phyloP scores from a whole-genome alignment of 1,140 invertebrate genomes.

The Drosophila auraria region DNA sequence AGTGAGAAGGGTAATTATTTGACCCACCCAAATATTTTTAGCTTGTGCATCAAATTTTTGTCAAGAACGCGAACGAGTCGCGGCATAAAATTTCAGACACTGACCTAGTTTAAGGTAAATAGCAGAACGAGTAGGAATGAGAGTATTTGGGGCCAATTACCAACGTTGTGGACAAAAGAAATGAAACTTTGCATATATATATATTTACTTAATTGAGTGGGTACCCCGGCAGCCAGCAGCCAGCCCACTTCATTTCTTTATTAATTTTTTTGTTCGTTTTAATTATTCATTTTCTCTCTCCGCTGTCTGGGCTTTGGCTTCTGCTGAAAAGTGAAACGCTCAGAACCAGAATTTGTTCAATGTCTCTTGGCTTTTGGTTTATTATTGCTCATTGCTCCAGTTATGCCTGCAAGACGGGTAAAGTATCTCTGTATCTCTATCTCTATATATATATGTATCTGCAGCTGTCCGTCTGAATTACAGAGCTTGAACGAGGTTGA shows the following conservation, averaged over 20 bases:
- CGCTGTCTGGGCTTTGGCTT: background rate
- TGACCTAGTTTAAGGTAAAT: slow-evolving; percentile 65
- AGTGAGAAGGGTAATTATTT: slow-evolving; percentile 16
- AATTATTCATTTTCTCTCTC: slow-evolving; percentile 22
- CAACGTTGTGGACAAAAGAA: slow-evolving; percentile 43
- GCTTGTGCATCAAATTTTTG: slow-evolving; percentile 60
- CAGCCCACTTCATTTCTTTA: slow-evolving; percentile 34
- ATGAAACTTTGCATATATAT: slow-evolving; percentile 45
- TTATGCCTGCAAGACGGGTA: slow-evolving; percentile 54
- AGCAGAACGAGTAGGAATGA: slow-evolving; percentile 24
- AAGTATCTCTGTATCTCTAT: slow-evolving; percentile 30
- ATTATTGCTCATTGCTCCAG: slow-evolving; percentile 71
- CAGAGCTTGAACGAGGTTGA: slow-evolving; percentile 56
- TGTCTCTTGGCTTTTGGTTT: slow-evolving; percentile 50
- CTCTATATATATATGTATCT: slow-evolving; percentile 31
- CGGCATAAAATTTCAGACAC: slow-evolving; percentile 53
- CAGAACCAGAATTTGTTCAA: slow-evolving; percentile 64
- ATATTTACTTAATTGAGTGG: slow-evolving; percentile 39
- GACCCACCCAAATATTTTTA: slow-evolving; percentile 41
- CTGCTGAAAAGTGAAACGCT: slow-evolving; percentile 69
- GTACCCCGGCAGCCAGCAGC: background rate
- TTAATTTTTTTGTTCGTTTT: slow-evolving; percentile 33
- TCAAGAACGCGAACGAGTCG: slow-evolving; percentile 51
- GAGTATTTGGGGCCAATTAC: slow-evolving; percentile 52
- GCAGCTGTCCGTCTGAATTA: slow-evolving; percentile 48